Conservation (phyloP, 2,797 vertebrate species). For the Carcharodon carcharias region DNA sequence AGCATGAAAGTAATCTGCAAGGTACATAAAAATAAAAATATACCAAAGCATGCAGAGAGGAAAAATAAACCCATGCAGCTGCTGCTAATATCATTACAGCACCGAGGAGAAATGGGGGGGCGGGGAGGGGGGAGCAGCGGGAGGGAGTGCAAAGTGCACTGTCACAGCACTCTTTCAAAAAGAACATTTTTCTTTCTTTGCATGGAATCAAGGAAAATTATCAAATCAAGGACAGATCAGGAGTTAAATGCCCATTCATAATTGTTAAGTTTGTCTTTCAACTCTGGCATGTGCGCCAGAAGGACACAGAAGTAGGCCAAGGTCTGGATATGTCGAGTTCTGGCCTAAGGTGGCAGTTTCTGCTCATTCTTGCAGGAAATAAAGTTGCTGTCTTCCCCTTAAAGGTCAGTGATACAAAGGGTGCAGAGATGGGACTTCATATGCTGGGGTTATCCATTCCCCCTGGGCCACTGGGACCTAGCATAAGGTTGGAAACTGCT, state of each 20-base stretch:
- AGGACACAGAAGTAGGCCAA: neutral
- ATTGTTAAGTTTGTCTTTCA: neutral
- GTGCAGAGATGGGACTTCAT: neutral
- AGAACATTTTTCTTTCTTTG: neutral
- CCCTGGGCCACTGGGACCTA: neutral
- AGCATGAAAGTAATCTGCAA: conserved; percentile 23
- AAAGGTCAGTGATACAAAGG: neutral
- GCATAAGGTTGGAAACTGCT: neutral
- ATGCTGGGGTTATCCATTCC: neutral
- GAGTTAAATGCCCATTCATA: neutral
- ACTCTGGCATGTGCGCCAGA: neutral
- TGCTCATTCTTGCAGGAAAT: neutral
- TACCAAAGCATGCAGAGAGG: neutral
- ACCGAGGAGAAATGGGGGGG: neutral
- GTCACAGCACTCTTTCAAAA: neutral
- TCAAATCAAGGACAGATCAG: neutral
- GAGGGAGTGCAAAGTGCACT: neutral
- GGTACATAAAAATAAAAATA: conserved; percentile 13
- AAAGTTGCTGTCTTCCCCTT: neutral
- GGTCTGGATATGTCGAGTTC: neutral
- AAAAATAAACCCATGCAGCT: neutral
- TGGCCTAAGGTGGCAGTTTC: neutral
- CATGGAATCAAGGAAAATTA: neutral
- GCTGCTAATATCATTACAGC: neutral
- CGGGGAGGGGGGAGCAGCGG: neutral